These are phyloP conservation scores for Notospermus geniculatus DNA, from an alignment of 1,140 invertebrate genomes.

Conservation along the genomic window DNA sequence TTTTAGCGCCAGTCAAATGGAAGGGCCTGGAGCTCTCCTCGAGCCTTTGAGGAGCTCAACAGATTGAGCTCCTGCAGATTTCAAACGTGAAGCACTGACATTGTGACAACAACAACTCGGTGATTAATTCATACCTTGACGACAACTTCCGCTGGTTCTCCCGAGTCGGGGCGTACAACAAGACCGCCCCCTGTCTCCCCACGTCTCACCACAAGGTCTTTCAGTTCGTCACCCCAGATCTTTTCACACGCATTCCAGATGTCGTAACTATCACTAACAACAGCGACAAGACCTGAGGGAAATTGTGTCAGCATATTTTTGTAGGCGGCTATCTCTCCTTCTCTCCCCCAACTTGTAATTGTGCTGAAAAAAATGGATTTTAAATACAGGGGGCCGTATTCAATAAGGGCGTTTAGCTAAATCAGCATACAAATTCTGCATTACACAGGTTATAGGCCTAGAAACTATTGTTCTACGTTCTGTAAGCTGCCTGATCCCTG, in stretches of 20 bases:
- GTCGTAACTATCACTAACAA: slow-evolving; percentile 60
- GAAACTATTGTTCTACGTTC: too few relatives aligned
- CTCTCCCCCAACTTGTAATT: slow-evolving; percentile 58
- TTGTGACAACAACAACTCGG: too few relatives aligned
- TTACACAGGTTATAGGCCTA: too few relatives aligned
- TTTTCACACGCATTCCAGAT: slow-evolving; percentile 58
- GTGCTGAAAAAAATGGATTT: slow-evolving; percentile 46
- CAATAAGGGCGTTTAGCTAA: too few relatives aligned
- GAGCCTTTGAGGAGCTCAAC: too few relatives aligned
- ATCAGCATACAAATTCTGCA: too few relatives aligned
- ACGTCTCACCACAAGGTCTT: slow-evolving; percentile 45
- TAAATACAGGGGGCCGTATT: too few relatives aligned
- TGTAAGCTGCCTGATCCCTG: too few relatives aligned
- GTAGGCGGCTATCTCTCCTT: slow-evolving; percentile 56
- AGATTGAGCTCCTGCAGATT: too few relatives aligned
- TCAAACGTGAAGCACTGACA: too few relatives aligned
- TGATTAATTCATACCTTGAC: slow-evolving; percentile 38
- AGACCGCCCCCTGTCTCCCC: slow-evolving; percentile 43
- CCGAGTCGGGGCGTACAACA: slow-evolving; percentile 59
- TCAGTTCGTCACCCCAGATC: slow-evolving; percentile 56
- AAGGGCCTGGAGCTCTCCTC: too few relatives aligned
- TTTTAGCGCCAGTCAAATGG: too few relatives aligned
- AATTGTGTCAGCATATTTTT: slow-evolving; percentile 57
- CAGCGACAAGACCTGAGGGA: slow-evolving; percentile 51
- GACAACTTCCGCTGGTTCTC: slow-evolving; percentile 56